Evolutionary conservation across 1,140 invertebrate genomes (phyloP), one percentile per base, ranked within the genome.

Genomic region (Diplogasteroides magnus): DNA sequence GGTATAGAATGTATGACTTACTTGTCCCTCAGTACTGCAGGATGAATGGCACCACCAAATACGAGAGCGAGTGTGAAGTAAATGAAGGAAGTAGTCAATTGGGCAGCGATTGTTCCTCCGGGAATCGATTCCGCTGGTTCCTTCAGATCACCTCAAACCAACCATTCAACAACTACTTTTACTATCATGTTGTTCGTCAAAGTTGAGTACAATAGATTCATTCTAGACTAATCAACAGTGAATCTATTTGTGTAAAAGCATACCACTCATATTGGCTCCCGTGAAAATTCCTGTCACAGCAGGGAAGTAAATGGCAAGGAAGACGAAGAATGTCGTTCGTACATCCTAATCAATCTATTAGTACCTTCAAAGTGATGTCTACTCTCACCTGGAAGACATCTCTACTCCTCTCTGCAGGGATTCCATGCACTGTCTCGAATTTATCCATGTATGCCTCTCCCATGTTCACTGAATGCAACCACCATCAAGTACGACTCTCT

Each of bases 281-380:
- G 95, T 96, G 91, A 98, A 96, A 70, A 99, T 98, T 1, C 97
- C 97, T 11, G 97, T 99, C 3, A 96, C 93, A 28, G 93, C 93
- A 85, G 98, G 98, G 25, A 97, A 99, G 86, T 98, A 99, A 78
- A 99, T 98, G 73, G 94, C 96, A 73, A 99, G 91, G 0, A 99
- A 88, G 74, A 99, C 89, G 11, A 94, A 96, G 83, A 98, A 98
- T 0, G 91, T 89, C 1, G 94, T 96, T 0, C 93, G 91, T 23
- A 97, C 88, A 81, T 98, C 94, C 58, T 74, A 61, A 31, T 48
- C 6, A 11, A 32, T 23, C 15, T 26, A 61, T 26, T 26, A 14
- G 23, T 61, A 23, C 11, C 11, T 14, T 14, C 6, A 48, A 48
- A 98, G 91, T 0, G 1, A 94, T 96, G 0, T 93, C 91, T n/a